Evolutionary conservation across 1,140 invertebrate species (phyloP).

Genomic region (Wasmannia auropunctata): DNA sequence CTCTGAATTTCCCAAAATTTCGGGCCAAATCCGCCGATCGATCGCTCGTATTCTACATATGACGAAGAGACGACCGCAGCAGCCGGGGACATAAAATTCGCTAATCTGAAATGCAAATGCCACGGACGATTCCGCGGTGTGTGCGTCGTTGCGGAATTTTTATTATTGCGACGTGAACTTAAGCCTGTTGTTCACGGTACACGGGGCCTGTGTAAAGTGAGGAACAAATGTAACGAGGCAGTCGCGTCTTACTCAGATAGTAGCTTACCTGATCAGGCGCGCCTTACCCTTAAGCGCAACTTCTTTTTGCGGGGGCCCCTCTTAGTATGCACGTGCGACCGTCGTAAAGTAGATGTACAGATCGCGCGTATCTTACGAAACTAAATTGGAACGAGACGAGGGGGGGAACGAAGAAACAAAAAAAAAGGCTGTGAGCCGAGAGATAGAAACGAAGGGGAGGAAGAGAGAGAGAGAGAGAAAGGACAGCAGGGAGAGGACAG

Average conservation of each 20-base stretch:
- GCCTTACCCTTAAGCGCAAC: constrained; percentile 63
- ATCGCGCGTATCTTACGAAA: constrained; percentile 75
- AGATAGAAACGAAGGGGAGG: constrained; percentile 24
- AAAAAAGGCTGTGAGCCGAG: constrained; percentile 23
- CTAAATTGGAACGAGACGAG: constrained; percentile 73
- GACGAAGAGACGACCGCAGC: background rate
- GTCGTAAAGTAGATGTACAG: constrained; percentile 74
- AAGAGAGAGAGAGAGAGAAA: background rate
- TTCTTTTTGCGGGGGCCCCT: constrained; percentile 66
- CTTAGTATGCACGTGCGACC: constrained; percentile 68
- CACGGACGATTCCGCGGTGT: constrained; percentile 45
- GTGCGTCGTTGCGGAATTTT: constrained; percentile 53
- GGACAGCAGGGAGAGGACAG: background rate
- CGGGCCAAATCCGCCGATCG: background rate
- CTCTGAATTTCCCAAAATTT: constrained; percentile 5
- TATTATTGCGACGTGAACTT: constrained; percentile 56
- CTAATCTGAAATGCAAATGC: constrained; percentile 65
- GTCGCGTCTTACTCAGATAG: constrained; percentile 68
- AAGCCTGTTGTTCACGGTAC: constrained; percentile 68
- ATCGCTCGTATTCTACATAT: constrained; percentile 7
- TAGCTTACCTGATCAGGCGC: constrained; percentile 73
- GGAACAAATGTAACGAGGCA: constrained; percentile 72
- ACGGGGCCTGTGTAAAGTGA: constrained; percentile 68
- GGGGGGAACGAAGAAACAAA: constrained; percentile 36
- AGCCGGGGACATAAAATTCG: constrained; percentile 18